A percentile compares a stretch with the other conserved stretches of the same genome.
Evolutionary conservation across 2,113 vertebrate species (phyloP).

Genomic region (Anhinga anhinga): DNA sequence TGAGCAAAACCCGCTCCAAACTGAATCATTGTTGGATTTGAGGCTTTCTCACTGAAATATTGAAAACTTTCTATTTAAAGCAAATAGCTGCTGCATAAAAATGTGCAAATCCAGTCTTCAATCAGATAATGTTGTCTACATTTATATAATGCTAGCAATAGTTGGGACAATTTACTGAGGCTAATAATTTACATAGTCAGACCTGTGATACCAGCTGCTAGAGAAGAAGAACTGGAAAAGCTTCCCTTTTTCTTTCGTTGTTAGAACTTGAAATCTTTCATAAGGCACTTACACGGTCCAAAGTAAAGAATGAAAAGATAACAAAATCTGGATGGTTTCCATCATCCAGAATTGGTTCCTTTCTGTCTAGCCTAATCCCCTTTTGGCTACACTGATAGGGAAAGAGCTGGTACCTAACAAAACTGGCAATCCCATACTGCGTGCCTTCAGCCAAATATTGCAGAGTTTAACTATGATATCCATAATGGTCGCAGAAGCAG

Average conservation of each 20-base stretch:
- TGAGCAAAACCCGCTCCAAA: background rate
- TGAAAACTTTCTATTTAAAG: slow-evolving; percentile 18
- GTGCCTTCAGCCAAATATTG: background rate
- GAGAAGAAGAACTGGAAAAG: background rate
- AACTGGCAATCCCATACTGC: background rate
- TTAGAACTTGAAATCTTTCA: background rate
- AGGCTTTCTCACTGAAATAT: slow-evolving; percentile 7
- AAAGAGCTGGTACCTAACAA: background rate
- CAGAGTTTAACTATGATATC: background rate
- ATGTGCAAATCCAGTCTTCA: background rate
- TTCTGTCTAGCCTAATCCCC: background rate
- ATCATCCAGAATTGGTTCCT: background rate
- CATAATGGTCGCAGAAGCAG: background rate
- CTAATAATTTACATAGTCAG: background rate
- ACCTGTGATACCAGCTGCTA: background rate
- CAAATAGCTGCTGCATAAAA: background rate
- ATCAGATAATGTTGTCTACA: background rate
- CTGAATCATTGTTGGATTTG: background rate
- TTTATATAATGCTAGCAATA: background rate
- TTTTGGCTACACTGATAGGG: background rate
- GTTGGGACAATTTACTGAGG: background rate
- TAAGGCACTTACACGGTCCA: background rate
- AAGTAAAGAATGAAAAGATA: slow-evolving; percentile 15
- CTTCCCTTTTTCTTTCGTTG: background rate
- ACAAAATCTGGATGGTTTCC: background rate